phyloP scores from a whole-genome alignment of 2,888 invertebrate species.

The Acanthacorydalis orientalis region DNA sequence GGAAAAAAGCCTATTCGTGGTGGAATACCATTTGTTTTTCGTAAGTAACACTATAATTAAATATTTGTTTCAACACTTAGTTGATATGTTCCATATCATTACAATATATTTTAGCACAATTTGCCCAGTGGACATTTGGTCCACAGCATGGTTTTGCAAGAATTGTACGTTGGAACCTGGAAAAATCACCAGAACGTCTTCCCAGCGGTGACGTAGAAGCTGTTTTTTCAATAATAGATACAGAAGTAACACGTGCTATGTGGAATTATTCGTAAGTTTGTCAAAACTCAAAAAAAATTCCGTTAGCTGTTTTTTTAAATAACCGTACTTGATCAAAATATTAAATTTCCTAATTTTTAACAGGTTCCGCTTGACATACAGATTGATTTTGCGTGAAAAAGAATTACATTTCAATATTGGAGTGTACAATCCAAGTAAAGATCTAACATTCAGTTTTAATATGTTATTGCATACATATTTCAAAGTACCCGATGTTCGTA shows the following conservation, averaged over 20 bases:
- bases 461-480: constrained; percentile 89
- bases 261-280: constrained; percentile 76
- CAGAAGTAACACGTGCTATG: constrained; percentile 80
- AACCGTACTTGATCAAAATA: neutral
- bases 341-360: neutral
- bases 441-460: constrained; percentile 80
- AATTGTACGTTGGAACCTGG: constrained; percentile 80
- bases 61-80: neutral
- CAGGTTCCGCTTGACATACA: constrained; percentile 84
- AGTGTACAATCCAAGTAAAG: constrained; percentile 87
- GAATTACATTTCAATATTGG: constrained; percentile 86
- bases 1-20: constrained; percentile 92
- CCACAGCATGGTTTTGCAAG: constrained; percentile 95
- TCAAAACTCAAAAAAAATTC: constrained; percentile 1
- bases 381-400: constrained; percentile 78
- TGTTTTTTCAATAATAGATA: constrained; percentile 81
- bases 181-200: constrained; percentile 73
- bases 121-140: constrained; percentile 87
- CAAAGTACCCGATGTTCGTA: constrained; percentile 83
- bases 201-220: constrained; percentile 86
- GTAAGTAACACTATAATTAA: constrained; percentile 47
- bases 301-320: neutral
- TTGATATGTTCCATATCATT: too few relatives aligned
- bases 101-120: constrained; percentile 59
- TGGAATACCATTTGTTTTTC: constrained; percentile 93